Evolutionary conservation across 2,113 vertebrate genomes (phyloP), one percentile per base, ranked within the genome.

Genomic region (Protobothrops mucrosquamatus): DNA sequence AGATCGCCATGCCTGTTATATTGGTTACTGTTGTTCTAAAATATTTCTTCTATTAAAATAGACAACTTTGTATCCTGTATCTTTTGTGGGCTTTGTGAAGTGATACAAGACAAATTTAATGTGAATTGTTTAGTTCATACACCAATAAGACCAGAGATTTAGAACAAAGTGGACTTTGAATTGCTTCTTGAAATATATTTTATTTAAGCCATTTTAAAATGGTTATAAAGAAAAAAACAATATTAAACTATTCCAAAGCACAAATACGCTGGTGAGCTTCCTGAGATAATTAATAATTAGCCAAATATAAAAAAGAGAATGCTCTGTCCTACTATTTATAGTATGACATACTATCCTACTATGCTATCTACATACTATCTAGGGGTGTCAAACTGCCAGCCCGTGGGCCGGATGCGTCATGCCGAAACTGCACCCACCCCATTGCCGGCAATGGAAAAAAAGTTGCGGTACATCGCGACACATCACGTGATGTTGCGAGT

Each of bases 11-110:
- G 12, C 2, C 6, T 39, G 56, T 57, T 85, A 85, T 57, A 39
- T 56, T 56, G 24, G 18, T 26, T 64, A 6, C 14, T 61, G 56
- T 85, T 59, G 39, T 6, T 81, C 81, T 34, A 81, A 85, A 34
- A 15, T 56, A 89, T 89, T 55, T 46, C 52, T 85, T 85, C 0
- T 8, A 61, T 34, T 91, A 11, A 18, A 95, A 57, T 0, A 2
- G 0, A 1, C 1, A 18, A 0, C 0, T 12, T 57, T 46, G 34
- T 74, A 14, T 6, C 89, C 69, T 48, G 6, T 56, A 20, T 24
- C 26, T 69, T 85, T 43, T 3, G 26, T 23, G 39, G 15, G 18
- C 29, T 20, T 89, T 89, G 22, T 85, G 92, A 15, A 81, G 22
- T n/a, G 59, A 56, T 56, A 39, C 39, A 85, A 57, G 87, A 59